Conservation (phyloP, 2,888 invertebrate genomes). For the Laothoe populi region DNA sequence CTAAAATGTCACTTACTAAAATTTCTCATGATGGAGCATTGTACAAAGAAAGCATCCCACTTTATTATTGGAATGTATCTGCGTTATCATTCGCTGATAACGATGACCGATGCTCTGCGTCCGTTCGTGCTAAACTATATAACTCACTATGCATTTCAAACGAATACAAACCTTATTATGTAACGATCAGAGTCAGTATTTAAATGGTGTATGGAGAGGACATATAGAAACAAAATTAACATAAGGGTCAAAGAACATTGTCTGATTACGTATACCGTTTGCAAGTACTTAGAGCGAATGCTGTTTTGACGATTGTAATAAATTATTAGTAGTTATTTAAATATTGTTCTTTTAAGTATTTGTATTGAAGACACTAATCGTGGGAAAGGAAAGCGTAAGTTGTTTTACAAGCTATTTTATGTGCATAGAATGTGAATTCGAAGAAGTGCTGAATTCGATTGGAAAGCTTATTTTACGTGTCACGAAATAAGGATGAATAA, state of each 20-base stretch:
- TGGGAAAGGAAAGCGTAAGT: too few relatives aligned
- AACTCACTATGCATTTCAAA: constrained; percentile 40
- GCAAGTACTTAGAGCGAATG: constrained; percentile 59
- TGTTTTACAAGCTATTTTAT: too few relatives aligned
- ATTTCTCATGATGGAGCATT: constrained; percentile 32
- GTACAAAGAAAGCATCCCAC: constrained; percentile 71
- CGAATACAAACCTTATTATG: constrained; percentile 43
- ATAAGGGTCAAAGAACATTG: constrained; percentile 78
- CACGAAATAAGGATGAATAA: too few relatives aligned
- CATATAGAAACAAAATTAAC: constrained; percentile 37
- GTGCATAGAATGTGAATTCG: too few relatives aligned
- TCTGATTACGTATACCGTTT: constrained; percentile 67
- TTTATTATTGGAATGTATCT: constrained; percentile 76
- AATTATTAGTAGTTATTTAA: constrained; percentile 31
- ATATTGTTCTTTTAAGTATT: constrained; percentile 31
- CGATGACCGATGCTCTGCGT: constrained; percentile 63
- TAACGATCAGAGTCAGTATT: constrained; percentile 38
- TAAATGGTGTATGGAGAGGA: constrained; percentile 26
- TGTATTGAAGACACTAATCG: too few relatives aligned
- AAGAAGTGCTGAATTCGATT: too few relatives aligned
- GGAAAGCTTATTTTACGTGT: too few relatives aligned
- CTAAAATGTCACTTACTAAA: constrained; percentile 15
- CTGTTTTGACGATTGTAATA: constrained; percentile 45
- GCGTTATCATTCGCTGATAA: constrained; percentile 73
- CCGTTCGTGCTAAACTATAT: constrained; percentile 39